Percentiles rank a stretch among this genome's conserved stretches.
Evolutionary conservation across 2,113 vertebrate species (phyloP).

Genomic region (Equus przewalskii): DNA sequence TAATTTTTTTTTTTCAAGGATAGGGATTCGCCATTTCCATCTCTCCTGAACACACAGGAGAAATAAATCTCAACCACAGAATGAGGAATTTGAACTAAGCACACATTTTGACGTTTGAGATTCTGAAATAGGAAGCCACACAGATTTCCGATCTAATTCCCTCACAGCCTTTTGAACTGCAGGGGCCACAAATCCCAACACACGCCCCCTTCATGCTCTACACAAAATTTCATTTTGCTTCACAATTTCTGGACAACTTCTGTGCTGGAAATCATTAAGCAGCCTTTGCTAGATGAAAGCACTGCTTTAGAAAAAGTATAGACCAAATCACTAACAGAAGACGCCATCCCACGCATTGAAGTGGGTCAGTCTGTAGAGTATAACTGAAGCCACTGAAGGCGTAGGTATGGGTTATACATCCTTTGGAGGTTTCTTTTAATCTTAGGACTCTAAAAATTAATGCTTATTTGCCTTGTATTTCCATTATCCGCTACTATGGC

Average conservation of each 20-base stretch:
- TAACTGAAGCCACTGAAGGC: background rate
- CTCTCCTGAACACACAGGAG: conserved; percentile 25
- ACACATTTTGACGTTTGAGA: background rate
- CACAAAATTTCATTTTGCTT: background rate
- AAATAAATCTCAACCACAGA: background rate
- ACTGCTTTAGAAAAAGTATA: background rate
- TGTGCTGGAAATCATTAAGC: background rate
- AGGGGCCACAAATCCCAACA: background rate
- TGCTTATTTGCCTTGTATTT: background rate
- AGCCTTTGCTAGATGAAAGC: background rate
- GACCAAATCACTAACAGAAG: background rate
- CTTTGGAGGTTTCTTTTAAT: background rate
- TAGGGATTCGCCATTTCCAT: background rate
- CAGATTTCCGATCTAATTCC: background rate
- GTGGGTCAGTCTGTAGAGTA: background rate
- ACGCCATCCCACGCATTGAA: background rate
- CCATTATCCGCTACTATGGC: background rate
- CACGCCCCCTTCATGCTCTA: background rate
- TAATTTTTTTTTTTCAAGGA: background rate
- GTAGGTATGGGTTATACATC: background rate
- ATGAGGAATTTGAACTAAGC: conserved; percentile 21
- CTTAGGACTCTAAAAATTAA: background rate
- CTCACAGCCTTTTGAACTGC: background rate
- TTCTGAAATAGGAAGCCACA: conserved; percentile 9
- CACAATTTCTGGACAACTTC: background rate